These are phyloP conservation scores for Leptothorax acervorum DNA, from an alignment of 2,888 invertebrate species.

Conservation along the genomic window DNA sequence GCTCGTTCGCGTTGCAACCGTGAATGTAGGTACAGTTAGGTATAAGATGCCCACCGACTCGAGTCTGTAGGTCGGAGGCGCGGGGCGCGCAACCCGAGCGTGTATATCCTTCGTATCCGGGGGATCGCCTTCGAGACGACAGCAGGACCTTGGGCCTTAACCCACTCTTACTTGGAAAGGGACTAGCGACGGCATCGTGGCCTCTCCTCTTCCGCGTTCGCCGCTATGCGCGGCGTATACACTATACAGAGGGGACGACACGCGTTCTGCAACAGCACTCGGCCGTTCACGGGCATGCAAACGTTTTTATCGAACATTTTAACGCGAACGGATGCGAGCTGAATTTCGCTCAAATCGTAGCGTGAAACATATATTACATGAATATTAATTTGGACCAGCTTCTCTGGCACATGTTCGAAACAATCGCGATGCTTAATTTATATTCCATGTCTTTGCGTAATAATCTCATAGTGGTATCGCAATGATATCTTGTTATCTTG, in stretches of 20 bases:
- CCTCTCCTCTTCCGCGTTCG: constrained; percentile 74
- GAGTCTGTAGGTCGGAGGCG: constrained; percentile 80
- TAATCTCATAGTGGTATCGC: background rate
- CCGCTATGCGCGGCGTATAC: constrained; percentile 26
- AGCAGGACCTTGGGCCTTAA: constrained; percentile 84
- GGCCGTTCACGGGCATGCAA: background rate
- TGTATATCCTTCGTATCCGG: constrained; percentile 73
- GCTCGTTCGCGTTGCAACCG: constrained; percentile 65
- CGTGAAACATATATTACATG: background rate
- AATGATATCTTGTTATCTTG: background rate
- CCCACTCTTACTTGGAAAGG: constrained; percentile 84
- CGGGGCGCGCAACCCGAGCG: constrained; percentile 68
- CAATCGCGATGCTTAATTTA: background rate
- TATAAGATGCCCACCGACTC: constrained; percentile 75
- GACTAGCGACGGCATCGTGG: constrained; percentile 77
- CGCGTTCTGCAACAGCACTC: constrained; percentile 19
- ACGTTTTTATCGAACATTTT: background rate
- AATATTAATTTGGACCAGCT: background rate
- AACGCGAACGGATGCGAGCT: background rate
- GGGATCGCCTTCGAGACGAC: constrained; percentile 75
- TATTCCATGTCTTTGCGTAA: background rate
- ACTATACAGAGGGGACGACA: constrained; percentile 8
- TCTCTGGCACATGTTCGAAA: background rate
- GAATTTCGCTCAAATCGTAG: background rate
- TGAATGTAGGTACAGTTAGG: constrained; percentile 80